phyloP scores from a whole-genome alignment of 2,113 vertebrate genomes.

The Istiophorus platypterus region DNA sequence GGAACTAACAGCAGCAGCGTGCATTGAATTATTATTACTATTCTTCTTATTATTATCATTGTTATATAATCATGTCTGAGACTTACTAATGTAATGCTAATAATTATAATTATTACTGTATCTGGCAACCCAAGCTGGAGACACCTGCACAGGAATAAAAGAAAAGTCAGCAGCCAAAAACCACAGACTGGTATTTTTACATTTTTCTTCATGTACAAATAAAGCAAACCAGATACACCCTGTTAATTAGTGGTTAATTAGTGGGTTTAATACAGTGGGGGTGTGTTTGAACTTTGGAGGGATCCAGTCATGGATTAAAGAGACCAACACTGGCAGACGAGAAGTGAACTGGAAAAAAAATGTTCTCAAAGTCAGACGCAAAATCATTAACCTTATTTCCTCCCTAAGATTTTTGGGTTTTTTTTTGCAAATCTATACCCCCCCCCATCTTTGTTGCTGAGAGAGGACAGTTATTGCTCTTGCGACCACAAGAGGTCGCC shows the following conservation, averaged over 20 bases:
- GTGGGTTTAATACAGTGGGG: too few relatives aligned
- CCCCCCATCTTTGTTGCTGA: not conserved
- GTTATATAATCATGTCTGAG: not conserved
- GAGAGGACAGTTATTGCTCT: not conserved
- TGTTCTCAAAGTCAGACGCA: not conserved
- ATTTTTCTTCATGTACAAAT: not conserved
- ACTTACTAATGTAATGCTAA: not conserved
- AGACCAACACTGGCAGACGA: not conserved
- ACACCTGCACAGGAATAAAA: too few relatives aligned
- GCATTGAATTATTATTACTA: not conserved
- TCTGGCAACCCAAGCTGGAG: too few relatives aligned
- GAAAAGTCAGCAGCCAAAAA: not conserved
- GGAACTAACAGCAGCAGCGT: too few relatives aligned
- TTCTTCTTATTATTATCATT: not conserved
- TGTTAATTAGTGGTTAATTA: not conserved
- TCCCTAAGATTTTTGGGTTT: not conserved
- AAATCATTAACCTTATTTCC: not conserved
- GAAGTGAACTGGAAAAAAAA: not conserved
- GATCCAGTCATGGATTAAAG: not conserved
- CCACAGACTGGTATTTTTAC: not conserved
- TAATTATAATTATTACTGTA: not conserved
- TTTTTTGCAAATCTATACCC: not conserved
- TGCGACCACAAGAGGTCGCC: constrained; percentile 63
- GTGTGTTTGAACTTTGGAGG: not conserved
- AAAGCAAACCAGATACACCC: not conserved